Evolutionary conservation across 2,113 vertebrate genomes (phyloP), one percentile per base, ranked within the genome.

Genomic region (Beaufortia kweichowensis): DNA sequence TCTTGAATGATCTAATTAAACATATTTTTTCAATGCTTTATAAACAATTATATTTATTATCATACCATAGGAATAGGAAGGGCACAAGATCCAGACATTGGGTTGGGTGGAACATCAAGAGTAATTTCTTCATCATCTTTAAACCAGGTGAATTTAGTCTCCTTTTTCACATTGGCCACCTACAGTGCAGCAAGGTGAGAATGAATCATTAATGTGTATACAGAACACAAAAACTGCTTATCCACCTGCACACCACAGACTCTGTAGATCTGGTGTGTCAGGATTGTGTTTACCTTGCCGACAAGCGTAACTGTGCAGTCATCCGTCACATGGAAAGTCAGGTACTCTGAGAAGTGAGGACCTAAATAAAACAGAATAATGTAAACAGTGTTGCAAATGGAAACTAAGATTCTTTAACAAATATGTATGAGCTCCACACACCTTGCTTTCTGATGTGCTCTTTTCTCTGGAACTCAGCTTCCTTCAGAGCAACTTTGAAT

Each of bases 361-460:
- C 97, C 97, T 98, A 63, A 21, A 79, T n/a, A 60, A 23, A 65
- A 53, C 9, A 72, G 9, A 72, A 48, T 46, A 55, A 60, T 14
- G 31, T 7, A 24, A n/a, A 57, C 0, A 67, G n/a, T 50, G 70
- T 77, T n/a, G 43, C 8, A 57, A 59, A 15, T 62, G 17, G 26
- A n/a, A 60, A 29, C 19, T 14, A 17, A 23, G 8, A 2, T 35
- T 28, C 55, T 11, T 41, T 41, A 50, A 23, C 41, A 17, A 56
- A 14, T 31, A 5, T 24, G 59, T 3, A 14, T 46, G 10, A 14
- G 31, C 21, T 57, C 72, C 50, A 63, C 64, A 57, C 46, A 98
- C 97, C 97, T 94, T 98, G 96, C 82, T 98, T 99, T 85, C 97
- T 94, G 84, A 96, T 93, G 85, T 93, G 94, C 77, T 98, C 96